Evolutionary conservation across 2,797 vertebrate species (phyloP), one percentile per base, ranked within the genome.

Genomic region (Pachyuromys duprasi): DNA sequence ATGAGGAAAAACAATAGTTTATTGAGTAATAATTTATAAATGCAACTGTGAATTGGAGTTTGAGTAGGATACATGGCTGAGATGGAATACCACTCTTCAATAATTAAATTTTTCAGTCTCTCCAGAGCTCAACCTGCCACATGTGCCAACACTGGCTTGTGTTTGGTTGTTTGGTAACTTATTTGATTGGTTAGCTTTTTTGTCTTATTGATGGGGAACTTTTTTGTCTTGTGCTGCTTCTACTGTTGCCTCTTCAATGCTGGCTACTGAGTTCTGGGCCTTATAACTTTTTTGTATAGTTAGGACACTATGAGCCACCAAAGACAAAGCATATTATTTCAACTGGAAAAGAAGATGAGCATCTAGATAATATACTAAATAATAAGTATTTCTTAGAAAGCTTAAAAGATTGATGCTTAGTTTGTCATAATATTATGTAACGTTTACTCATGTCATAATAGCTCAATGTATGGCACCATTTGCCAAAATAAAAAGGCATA

Each of bases 251-350:
- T 86, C 45, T 55, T 49, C 22, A 86, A 53, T 26, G 18, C 49
- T 86, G 33, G 6, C 26, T 36, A 53, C 28, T 53, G 22, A 55
- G 63, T 70, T 53, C 67, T 14, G 83, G 18, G 83, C 3, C 65
- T 70, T 69, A 11, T 14, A 12, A 5, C 63, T 69, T 86, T 15
- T 15, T 70, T 55, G 24, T 55, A 55, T 11, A 36, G 13, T 89
- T 80, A 45, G 82, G 12, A 11, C 2, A 49, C 24, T 89, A 39
- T 62, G 28, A 78, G 14, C 42, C 69, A 90, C 53, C 67, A 72
- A 80, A 28, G 63, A 90, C 92, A 74, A 78, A 81, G 8, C 49
- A 17, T 75, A 75, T 83, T 80, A 65, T 81, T 96, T 90, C 53
- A 93, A 70, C 53, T 89, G 24, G 49, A 90, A 70, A 89, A 11